A percentile compares a stretch with the other conserved stretches of the same genome.
These are phyloP conservation scores for Heliconius charithonia DNA, from an alignment of 2,888 invertebrate species.

Conservation along the genomic window DNA sequence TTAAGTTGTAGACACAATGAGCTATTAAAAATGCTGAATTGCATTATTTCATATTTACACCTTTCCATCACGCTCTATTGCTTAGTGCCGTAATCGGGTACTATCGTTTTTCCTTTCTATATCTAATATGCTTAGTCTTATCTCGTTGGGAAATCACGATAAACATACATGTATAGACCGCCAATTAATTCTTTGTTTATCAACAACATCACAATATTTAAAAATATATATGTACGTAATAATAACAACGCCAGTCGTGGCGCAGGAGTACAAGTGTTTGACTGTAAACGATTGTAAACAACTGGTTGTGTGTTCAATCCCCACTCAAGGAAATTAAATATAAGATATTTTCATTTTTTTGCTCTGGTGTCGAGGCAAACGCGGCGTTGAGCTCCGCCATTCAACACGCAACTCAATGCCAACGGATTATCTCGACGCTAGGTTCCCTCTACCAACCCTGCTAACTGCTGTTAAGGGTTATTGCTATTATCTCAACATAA, in stretches of 20 bases:
- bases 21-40: conserved; percentile 43
- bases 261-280: no score
- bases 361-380: no score
- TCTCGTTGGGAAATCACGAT: conserved; percentile 30
- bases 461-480: no score
- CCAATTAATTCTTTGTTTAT: conserved; percentile 1
- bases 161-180: conserved; percentile 4
- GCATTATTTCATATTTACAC: conserved; percentile 47
- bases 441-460: no score
- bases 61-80: conserved; percentile 68
- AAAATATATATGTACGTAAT: neutral
- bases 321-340: no score
- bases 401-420: no score
- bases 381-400: no score
- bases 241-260: no score
- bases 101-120: conserved; percentile 63
- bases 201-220: neutral
- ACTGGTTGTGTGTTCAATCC: no score
- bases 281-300: no score
- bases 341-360: no score
- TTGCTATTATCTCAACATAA: neutral
- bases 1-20: conserved; percentile 17
- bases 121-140: conserved; percentile 35
- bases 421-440: no score
- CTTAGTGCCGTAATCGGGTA: conserved; percentile 65